A percentile compares a stretch with the other conserved stretches of the same genome.
These are phyloP conservation scores for Punctoribates punctum DNA, from an alignment of 2,888 invertebrate genomes.

Conservation along the genomic window DNA sequence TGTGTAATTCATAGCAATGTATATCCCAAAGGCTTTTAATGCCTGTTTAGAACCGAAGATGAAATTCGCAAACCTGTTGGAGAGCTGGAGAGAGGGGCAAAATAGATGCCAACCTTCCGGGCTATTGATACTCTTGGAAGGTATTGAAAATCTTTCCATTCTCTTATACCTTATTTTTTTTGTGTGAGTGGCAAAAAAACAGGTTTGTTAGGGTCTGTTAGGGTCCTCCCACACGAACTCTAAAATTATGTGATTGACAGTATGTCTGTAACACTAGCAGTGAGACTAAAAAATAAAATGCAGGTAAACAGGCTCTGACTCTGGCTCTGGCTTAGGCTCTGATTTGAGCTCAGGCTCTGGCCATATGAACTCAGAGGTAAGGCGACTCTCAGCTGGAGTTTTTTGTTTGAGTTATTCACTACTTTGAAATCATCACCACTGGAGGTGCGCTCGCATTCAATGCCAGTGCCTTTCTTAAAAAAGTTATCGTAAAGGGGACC, in stretches of 20 bases:
- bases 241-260: slow-evolving; percentile 26
- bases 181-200: not conserved
- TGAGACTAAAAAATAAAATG: slow-evolving; percentile 32
- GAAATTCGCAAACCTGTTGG: slow-evolving; percentile 24
- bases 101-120: slow-evolving; percentile 30
- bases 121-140: slow-evolving; percentile 31
- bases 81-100: not conserved
- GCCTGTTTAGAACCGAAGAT: not conserved
- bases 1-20: slow-evolving; percentile 1
- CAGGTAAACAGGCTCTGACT: slow-evolving; percentile 35
- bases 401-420: slow-evolving; percentile 30
- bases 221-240: slow-evolving; percentile 36
- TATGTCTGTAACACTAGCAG: slow-evolving; percentile 17
- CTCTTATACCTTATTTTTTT: slow-evolving; percentile 33
- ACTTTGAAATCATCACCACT: slow-evolving; percentile 29
- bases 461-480: not conserved
- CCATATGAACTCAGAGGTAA: slow-evolving; percentile 18
- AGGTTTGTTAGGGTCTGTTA: slow-evolving; percentile 3
- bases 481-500: slow-evolving; percentile 22
- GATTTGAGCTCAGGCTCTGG: not conserved
- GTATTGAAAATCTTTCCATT: slow-evolving; percentile 17
- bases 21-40: not conserved
- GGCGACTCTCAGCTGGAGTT: slow-evolving; percentile 31
- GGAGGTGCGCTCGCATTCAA: slow-evolving; percentile 24
- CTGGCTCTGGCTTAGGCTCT: not conserved